Conservation (phyloP, 2,113 vertebrate genomes). For the Micronisus gabar region DNA sequence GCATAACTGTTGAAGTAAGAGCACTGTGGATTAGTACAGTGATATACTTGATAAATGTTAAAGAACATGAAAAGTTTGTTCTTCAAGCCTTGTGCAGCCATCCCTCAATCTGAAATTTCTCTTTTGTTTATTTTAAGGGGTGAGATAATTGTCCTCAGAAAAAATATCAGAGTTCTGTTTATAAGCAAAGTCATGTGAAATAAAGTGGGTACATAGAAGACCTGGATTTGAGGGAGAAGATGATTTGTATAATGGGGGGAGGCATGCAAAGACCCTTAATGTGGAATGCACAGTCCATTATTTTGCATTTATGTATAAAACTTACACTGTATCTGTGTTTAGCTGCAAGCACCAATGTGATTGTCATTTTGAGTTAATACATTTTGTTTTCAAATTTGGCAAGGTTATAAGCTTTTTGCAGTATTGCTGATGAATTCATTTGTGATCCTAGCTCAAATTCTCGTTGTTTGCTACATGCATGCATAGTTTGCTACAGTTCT, state of each 20-base stretch:
- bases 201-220: neutral
- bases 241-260: neutral
- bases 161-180: neutral
- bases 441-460: neutral
- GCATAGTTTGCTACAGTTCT: neutral
- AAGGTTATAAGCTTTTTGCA: neutral
- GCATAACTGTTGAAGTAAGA: neutral
- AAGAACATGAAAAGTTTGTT: neutral
- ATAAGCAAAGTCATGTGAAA: neutral
- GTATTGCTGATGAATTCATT: neutral
- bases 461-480: accelerated
- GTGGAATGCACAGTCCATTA: neutral
- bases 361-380: neutral
- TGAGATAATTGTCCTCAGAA: neutral
- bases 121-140: neutral
- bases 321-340: neutral
- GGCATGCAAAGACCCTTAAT: neutral
- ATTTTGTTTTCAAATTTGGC: neutral
- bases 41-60: neutral
- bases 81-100: neutral
- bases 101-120: neutral
- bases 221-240: neutral
- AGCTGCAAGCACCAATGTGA: neutral
- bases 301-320: neutral
- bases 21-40: neutral